Percentiles rank a stretch among this genome's conserved stretches.
phyloP scores from a whole-genome alignment of 1,140 invertebrate genomes.

The Diabrotica undecimpunctata region DNA sequence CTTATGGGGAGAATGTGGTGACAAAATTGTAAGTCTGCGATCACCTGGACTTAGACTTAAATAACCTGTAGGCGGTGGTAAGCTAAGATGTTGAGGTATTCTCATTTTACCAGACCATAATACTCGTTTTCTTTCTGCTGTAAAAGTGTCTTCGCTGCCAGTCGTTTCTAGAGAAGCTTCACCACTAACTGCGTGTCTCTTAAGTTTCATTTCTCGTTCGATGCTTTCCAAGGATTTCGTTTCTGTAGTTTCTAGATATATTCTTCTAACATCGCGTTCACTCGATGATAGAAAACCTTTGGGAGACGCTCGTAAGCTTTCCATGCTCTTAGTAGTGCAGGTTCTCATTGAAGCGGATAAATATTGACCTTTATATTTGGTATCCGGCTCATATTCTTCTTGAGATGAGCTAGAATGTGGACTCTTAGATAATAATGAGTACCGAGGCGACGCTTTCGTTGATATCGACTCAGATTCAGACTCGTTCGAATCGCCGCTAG shows the following conservation, averaged over 20 bases:
- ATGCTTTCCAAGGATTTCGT: slow-evolving; percentile 57
- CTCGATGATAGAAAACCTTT: slow-evolving; percentile 58
- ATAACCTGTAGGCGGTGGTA: slow-evolving; percentile 57
- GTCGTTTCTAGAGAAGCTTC: slow-evolving; percentile 51
- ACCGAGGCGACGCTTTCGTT: slow-evolving; percentile 35
- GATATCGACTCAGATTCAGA: slow-evolving; percentile 43
- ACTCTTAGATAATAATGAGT: slow-evolving; percentile 52
- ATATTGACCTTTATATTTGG: slow-evolving; percentile 56
- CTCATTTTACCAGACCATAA: slow-evolving; percentile 60
- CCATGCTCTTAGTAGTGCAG: slow-evolving; percentile 66
- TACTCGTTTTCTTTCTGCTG: slow-evolving; percentile 60
- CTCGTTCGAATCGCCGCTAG: slow-evolving; percentile 48
- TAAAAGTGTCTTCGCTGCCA: slow-evolving; percentile 46
- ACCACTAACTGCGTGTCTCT: slow-evolving; percentile 57
- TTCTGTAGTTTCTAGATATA: slow-evolving; percentile 49
- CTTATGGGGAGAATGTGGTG: slow-evolving; percentile 66
- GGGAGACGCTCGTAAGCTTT: slow-evolving; percentile 55
- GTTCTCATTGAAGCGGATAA: slow-evolving; percentile 55
- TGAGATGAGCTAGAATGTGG: slow-evolving; percentile 68
- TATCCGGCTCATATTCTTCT: slow-evolving; percentile 61
- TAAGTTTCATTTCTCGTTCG: slow-evolving; percentile 55
- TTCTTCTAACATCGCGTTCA: slow-evolving; percentile 59
- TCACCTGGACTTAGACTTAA: slow-evolving; percentile 53
- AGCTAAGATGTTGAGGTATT: slow-evolving; percentile 63
- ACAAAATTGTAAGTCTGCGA: slow-evolving; percentile 65